phyloP scores from a whole-genome alignment of 2,113 vertebrate genomes.

The Ifrita kowaldi region DNA sequence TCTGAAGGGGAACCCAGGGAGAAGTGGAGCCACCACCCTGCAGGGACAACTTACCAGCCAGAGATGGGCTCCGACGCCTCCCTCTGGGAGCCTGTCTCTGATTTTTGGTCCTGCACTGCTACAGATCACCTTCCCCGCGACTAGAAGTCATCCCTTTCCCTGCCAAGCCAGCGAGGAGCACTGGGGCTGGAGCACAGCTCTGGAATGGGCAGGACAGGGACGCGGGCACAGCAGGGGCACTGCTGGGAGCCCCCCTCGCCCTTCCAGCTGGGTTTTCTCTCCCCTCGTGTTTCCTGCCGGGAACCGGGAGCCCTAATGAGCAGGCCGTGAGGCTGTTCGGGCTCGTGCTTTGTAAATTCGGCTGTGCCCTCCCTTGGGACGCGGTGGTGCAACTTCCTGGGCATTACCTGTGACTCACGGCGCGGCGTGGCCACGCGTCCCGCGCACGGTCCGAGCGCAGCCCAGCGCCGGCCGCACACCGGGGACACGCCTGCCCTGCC shows the following conservation, averaged over 20 bases:
- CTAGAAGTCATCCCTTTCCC: not conserved
- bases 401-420: conserved; percentile 32
- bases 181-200: accelerated
- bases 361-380: not conserved
- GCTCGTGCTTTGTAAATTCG: not conserved
- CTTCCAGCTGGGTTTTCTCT: not conserved
- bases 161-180: not conserved
- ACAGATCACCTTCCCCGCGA: not conserved
- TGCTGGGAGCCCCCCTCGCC: accelerated
- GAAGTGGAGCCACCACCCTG: not conserved
- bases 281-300: not conserved
- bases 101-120: not conserved
- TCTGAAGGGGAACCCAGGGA: too few relatives aligned
- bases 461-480: accelerated
- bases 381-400: conserved; percentile 5
- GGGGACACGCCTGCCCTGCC: accelerated
- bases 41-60: accelerated
- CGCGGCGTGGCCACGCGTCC: not conserved
- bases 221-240: accelerated
- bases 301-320: not conserved
- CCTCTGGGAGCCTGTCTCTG: not conserved
- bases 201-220: not conserved
- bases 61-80: not conserved
- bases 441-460: not conserved
- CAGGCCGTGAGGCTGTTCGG: not conserved